These are phyloP conservation scores for Drosophila subsilvestris DNA, from an alignment of 2,888 invertebrate species.

Conservation along the genomic window DNA sequence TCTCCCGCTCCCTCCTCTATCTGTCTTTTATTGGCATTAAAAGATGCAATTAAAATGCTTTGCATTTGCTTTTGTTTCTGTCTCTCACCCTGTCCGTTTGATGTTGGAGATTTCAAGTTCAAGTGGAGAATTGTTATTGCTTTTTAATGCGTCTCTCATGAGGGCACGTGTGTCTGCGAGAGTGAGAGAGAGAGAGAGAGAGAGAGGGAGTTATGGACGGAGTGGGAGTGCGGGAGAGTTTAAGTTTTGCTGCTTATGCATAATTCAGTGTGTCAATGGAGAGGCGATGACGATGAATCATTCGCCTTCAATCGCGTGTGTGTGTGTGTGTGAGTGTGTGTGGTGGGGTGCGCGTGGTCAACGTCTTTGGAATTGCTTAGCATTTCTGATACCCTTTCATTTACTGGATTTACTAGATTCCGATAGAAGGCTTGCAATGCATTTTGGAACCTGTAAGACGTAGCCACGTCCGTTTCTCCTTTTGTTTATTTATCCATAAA, in stretches of 20 bases:
- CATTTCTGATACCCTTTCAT: background rate
- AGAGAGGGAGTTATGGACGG: slow-evolving; percentile 1
- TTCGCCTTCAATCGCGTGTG: slow-evolving; percentile 7
- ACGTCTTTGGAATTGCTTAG: slow-evolving; percentile 17
- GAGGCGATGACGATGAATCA: slow-evolving; percentile 52
- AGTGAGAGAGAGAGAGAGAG: background rate
- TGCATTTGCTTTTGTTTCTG: slow-evolving; percentile 25
- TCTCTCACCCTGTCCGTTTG: background rate
- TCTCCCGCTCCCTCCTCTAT: slow-evolving; percentile 3
- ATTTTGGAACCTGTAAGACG: too few species aligned
- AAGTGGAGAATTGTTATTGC: slow-evolving; percentile 50
- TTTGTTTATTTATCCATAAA: background rate
- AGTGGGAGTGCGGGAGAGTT: slow-evolving; percentile 13
- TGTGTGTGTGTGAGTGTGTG: slow-evolving; percentile 26
- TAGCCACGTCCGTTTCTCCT: background rate
- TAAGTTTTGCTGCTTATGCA: slow-evolving; percentile 17
- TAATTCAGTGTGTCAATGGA: slow-evolving; percentile 69
- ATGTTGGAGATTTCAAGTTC: slow-evolving; percentile 62
- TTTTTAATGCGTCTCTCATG: slow-evolving; percentile 30
- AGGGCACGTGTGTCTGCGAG: slow-evolving; percentile 55
- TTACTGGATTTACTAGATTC: background rate
- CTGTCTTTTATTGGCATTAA: slow-evolving; percentile 55
- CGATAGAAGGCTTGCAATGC: background rate
- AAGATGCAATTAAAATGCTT: slow-evolving; percentile 58
- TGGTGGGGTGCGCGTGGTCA: slow-evolving; percentile 15